Evolutionary conservation across 23 tunicate species (phyloP), one percentile per base, ranked within the genome.

Genomic region (Diplosoma virens): DNA sequence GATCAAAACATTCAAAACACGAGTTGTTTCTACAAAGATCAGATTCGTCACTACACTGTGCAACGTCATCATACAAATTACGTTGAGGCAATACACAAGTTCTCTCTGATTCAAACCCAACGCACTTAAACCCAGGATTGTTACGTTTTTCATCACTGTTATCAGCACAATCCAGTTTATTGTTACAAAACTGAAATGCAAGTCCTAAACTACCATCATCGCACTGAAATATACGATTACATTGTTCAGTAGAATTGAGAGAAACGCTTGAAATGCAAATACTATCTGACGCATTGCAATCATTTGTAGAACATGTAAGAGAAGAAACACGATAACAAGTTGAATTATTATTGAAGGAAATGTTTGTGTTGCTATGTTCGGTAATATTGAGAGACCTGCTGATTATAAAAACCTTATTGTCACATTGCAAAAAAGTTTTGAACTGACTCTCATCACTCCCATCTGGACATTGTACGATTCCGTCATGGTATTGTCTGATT

Each of bases 1-100:
- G 37, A 30, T 71, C 78, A 17, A 81, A 55, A 45, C 86, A 81
- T 34, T 71, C 72, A 72, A 71, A 81, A 35, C 86, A 81, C 20
- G 26, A 46, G 1, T 27, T 18, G 18, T 47, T 37, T 25, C 52
- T 46, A 30, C 86, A 81, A 29, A 81, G 46, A 71, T 81, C 86
- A 9, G 79, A 71, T 41, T 60, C 29, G 71, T 81, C 86, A 18
- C 32, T 24, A 58, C 86, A 81, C 3, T 81, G 67, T 17, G 86
- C 25, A 1, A 68, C 63, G 3, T 16, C 25, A 32, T 81, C 79
- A 22, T 58, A 59, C 7, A 81, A 61, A 23, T 81, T 81, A 16
- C 5, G 17, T 72, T 81, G 79, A 20, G 79, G 68, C 54, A 60
- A 37, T 2, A 78, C 25, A 34, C 73, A 67, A 26, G 17, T 61